Conservation (phyloP, 2,888 invertebrate species). For the Zele albiditarsus region DNA sequence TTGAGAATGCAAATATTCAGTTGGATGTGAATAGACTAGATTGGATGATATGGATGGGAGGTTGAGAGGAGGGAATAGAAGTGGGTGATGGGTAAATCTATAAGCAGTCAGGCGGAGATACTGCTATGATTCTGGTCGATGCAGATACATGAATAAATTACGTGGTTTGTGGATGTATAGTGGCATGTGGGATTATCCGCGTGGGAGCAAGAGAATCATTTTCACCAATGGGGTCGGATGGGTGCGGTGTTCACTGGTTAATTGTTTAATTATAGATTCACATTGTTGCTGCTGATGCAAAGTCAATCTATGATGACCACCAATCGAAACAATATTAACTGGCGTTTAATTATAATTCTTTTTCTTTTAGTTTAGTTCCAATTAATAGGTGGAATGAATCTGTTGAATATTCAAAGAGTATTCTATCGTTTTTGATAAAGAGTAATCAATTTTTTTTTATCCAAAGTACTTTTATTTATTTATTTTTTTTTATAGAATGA, state of each 20-base stretch:
- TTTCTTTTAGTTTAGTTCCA: not conserved
- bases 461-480: no score
- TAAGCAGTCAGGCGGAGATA: slow-evolving; percentile 1
- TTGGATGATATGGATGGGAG: no score
- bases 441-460: no score
- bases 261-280: slow-evolving; percentile 30
- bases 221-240: not conserved
- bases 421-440: no score
- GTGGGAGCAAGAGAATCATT: slow-evolving; percentile 36
- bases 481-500: no score
- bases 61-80: no score
- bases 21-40: not conserved
- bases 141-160: slow-evolving; percentile 53
- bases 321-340: not conserved
- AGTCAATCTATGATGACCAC: slow-evolving; percentile 9
- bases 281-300: not conserved
- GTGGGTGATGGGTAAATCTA: not conserved
- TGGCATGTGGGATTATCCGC: slow-evolving; percentile 49
- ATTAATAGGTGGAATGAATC: not conserved
- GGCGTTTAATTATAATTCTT: not conserved
- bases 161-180: slow-evolving; percentile 27
- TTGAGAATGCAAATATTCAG: slow-evolving; percentile 6
- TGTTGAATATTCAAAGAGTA: no score
- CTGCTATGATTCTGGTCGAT: not conserved
- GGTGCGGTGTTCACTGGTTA: slow-evolving; percentile 6